These are phyloP conservation scores for Porites lutea DNA, from an alignment of 64 coral and sea anemone species.

Conservation along the genomic window DNA sequence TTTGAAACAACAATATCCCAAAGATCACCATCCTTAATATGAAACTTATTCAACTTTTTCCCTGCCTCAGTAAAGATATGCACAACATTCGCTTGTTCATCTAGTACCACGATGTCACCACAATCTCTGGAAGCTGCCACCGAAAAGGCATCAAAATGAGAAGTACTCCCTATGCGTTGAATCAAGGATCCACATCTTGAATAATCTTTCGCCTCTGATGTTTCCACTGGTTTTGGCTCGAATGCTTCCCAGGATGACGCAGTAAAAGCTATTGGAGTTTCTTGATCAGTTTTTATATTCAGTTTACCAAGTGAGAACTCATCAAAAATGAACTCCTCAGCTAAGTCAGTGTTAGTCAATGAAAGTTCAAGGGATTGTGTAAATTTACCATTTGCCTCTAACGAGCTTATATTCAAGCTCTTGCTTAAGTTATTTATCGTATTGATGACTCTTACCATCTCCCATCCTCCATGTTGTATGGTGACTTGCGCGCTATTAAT, in stretches of 20 bases:
- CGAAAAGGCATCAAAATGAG: constrained; percentile 57
- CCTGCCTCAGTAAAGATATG: constrained; percentile 57
- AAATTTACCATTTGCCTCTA: constrained; percentile 18
- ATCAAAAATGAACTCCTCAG: background rate
- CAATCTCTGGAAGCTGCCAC: constrained; percentile 62
- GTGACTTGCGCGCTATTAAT: constrained; percentile 55
- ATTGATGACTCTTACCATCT: constrained; percentile 1
- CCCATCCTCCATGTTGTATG: constrained; percentile 32
- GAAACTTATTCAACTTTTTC: constrained; percentile 22
- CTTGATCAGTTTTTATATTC: background rate
- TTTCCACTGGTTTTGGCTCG: no score
- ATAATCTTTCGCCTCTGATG: background rate
- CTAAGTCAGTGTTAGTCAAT: constrained; percentile 8
- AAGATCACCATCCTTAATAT: constrained; percentile 69
- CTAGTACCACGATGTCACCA: constrained; percentile 63
- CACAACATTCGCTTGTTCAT: constrained; percentile 56
- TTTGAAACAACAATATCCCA: constrained; percentile 63
- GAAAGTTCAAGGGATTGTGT: background rate
- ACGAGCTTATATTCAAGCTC: background rate
- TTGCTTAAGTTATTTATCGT: background rate
- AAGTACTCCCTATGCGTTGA: constrained; percentile 22
- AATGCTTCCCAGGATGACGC: no score
- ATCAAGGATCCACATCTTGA: constrained; percentile 40
- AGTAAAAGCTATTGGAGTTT: background rate
- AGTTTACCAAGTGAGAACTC: constrained; percentile 25